Evolutionary conservation across 2,113 vertebrate species (phyloP).

Genomic region (Aegotheles bennettii): DNA sequence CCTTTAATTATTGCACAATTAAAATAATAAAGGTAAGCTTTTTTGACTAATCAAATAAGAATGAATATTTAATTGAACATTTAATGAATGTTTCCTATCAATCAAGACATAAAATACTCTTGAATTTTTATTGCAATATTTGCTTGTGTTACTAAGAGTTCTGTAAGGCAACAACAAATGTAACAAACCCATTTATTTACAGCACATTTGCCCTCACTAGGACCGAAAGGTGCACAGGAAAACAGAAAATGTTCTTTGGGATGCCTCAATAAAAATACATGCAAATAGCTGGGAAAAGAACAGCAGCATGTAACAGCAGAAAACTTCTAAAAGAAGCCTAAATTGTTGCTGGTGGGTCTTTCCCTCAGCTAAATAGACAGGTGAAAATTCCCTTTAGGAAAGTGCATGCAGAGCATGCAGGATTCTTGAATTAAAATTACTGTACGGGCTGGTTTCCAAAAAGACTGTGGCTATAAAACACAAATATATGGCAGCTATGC

Average conservation of each 20-base stretch:
- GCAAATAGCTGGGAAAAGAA: constrained; percentile 4
- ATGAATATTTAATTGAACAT: background rate
- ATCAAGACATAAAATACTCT: background rate
- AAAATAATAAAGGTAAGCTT: background rate
- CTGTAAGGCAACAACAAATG: background rate
- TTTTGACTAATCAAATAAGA: constrained; percentile 26
- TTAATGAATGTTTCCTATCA: constrained; percentile 13
- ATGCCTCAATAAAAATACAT: background rate
- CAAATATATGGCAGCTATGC: background rate
- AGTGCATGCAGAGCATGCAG: background rate
- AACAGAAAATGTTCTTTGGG: background rate
- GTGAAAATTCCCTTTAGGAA: constrained; percentile 1
- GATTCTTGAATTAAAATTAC: background rate
- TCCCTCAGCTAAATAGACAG: background rate
- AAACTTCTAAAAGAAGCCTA: background rate
- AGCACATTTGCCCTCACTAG: background rate
- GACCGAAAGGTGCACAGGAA: background rate
- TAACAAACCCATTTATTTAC: background rate
- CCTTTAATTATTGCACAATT: background rate
- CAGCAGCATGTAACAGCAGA: background rate
- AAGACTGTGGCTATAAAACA: background rate
- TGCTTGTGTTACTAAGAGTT: background rate
- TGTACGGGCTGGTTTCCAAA: background rate
- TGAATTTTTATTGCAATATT: constrained; percentile 6
- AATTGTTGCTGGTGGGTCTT: background rate